Base-by-base conservation (phyloP, 2,797 vertebrate genomes). In the Oryzias sinensis region DNA sequence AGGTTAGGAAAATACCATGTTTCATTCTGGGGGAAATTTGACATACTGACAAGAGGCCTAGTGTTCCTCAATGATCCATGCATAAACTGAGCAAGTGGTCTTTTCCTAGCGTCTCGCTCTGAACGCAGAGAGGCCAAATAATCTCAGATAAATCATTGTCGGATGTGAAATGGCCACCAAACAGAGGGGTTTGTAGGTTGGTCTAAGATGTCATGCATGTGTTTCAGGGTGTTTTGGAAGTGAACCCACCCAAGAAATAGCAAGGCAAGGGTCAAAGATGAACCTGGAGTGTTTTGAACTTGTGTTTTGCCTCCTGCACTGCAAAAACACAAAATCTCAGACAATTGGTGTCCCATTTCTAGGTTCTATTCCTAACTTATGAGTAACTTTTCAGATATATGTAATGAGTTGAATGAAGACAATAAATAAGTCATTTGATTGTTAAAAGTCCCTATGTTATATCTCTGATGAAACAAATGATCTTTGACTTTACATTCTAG, bases 1-100 rank as follows among this genome's bases (percentile, higher is more conserved):
- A 89, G 90, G 90, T 92, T 91, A 92, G 81, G 67, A 92, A 92
- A 93, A 91, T 85, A 93, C 47, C 87, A 90, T 87, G 83, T 90
- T 92, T 90, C 88, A 88, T 91, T 90, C 90, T 77, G 61, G 81
- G 73, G 85, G 78, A 81, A 90, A 88, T 84, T 74, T 53, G 73
- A 90, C 86, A 70, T 75, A 45, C 76, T 85, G 87, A 90, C 89
- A 90, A 90, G 87, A 86, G 87, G 81, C 82, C 88, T 83, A 89
- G 87, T 91, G 86, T 91, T 91, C 84, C 77, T 85, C 79, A 64
- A 49, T 82, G 89, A 90, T 87, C 84, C 86, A 53, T 76, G 87
- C 66, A 76, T 78, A 86, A 86, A 90, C 84, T 53, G 5, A 81
- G 79, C 49, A 17, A 85, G 81, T 76, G 79, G 69, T 75, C 78